Evolutionary conservation across 1,140 invertebrate species (phyloP), one percentile per base, ranked within the genome.

Genomic region (Drosophila albomicans): DNA sequence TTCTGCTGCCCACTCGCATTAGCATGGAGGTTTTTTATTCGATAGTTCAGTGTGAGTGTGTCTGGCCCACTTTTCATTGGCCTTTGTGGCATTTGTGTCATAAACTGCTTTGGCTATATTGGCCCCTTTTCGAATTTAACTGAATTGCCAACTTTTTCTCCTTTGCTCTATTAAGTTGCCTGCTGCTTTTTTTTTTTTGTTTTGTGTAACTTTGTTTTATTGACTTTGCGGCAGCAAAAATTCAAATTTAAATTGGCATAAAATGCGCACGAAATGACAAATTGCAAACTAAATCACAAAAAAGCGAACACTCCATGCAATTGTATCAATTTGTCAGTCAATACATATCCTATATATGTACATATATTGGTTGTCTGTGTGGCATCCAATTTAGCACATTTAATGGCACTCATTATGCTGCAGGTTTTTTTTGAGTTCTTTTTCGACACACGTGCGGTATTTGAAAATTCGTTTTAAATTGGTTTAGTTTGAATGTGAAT

Each of bases 201-300:
- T n/a, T 3, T 35, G 15, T 7, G 15, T 7, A 87, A 86, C 62
- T 82, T 74, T 69, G 54, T 82, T 79, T 84, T 79, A 80, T 87
- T 80, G 84, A 77, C 73, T 78, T 75, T 82, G 72, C 32, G 73
- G 67, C 45, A 45, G 45, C 45, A 65, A 45, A 74, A 68, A 41
- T 75, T 54, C 16, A 72, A 76, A 72, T 71, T 64, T 58, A 71
- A 79, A 79, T 75, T 76, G 79, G 75, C 65, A 49, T 66, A 86
- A 86, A 86, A 81, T 72, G 62, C 57, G 81, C 65, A 84, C 75
- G 61, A 67, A 78, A 69, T 74, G 84, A 87, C 77, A 87, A 88
- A 88, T 87, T 78, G 69, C 61, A 71, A 82, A 86, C 63, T 61
- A 85, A 81, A 51, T 79, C 62, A 51, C 5, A 62, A 66, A 73